Conservation (phyloP, 2,113 vertebrate species). For the Spheniscus mendiculus region DNA sequence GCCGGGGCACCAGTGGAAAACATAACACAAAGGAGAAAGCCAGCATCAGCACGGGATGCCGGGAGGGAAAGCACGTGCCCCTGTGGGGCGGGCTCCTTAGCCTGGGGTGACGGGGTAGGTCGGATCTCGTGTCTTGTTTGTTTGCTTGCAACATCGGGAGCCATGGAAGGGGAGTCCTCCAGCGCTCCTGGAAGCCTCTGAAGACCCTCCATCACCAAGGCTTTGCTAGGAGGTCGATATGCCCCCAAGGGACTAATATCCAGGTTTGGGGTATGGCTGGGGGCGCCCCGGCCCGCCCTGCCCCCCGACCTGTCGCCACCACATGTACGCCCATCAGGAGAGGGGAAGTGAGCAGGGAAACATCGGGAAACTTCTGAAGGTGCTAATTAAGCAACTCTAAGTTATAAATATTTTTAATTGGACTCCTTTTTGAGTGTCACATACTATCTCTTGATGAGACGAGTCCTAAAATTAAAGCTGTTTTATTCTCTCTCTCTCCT, state of each 20-base stretch:
- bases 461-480: slow-evolving; percentile 51
- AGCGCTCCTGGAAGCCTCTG: background rate
- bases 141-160: background rate
- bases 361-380: background rate
- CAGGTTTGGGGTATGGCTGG: background rate
- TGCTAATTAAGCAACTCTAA: slow-evolving; percentile 36
- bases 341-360: background rate
- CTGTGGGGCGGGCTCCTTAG: background rate
- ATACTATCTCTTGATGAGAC: slow-evolving; percentile 17
- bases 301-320: background rate
- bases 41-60: background rate
- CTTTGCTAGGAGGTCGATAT: background rate
- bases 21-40: background rate
- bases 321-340: background rate
- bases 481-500: slow-evolving; percentile 10
- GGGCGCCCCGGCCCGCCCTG: background rate
- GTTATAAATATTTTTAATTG: slow-evolving; percentile 41
- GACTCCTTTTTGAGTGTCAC: slow-evolving; percentile 35
- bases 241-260: background rate
- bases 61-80: background rate
- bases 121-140: accelerated
- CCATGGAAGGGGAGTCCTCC: background rate
- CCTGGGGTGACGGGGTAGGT: accelerated
- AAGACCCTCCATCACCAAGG: background rate
- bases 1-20: background rate